A percentile compares a stretch with the other conserved stretches of the same genome.
phyloP scores from a whole-genome alignment of 2,888 invertebrate genomes.

The Coecobrya sp. region DNA sequence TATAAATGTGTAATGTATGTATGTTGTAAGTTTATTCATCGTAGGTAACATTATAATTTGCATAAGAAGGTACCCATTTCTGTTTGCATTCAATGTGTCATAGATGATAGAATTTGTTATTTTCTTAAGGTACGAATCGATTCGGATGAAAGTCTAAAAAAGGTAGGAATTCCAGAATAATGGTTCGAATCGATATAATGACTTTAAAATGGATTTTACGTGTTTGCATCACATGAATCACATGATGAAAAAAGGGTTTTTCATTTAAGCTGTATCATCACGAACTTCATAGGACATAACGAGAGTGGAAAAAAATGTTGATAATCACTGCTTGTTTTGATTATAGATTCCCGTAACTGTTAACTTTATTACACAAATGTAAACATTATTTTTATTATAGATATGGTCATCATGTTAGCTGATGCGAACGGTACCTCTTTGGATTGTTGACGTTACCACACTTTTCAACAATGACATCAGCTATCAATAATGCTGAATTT shows the following conservation, averaged over 20 bases:
- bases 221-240: background rate
- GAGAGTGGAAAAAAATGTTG: background rate
- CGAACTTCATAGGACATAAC: background rate
- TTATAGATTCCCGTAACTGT: slow-evolving; percentile 42
- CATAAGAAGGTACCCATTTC: too few relatives aligned
- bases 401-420: background rate
- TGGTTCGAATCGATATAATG: background rate
- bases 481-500: slow-evolving; percentile 15
- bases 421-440: slow-evolving; percentile 17
- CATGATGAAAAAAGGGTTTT: background rate
- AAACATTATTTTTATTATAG: background rate
- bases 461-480: slow-evolving; percentile 45
- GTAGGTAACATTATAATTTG: too few relatives aligned
- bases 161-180: background rate
- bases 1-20: too few relatives aligned
- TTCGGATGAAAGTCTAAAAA: background rate
- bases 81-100: too few relatives aligned
- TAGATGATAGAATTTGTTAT: too few relatives aligned
- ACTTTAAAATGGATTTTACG: slow-evolving; percentile 25
- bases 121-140: background rate
- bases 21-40: too few relatives aligned
- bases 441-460: background rate
- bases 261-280: background rate
- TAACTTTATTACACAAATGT: background rate
- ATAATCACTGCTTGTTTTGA: background rate